Percentiles rank a stretch among this genome's conserved stretches.
These are phyloP conservation scores for Micromussa lordhowensis DNA, from an alignment of 92 coral and sea anemone species.

Conservation along the genomic window DNA sequence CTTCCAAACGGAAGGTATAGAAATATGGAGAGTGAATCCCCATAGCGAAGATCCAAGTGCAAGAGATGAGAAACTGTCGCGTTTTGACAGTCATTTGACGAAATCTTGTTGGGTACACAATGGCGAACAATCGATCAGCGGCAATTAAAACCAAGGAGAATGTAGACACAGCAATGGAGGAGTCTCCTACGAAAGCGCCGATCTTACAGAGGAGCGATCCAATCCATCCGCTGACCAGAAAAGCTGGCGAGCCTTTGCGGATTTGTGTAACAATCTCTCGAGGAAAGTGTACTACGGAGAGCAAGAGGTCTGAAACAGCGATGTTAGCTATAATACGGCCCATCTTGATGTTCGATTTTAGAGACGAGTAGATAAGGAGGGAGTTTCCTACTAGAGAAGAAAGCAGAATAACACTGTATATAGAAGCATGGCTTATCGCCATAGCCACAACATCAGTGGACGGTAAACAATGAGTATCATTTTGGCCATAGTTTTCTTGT, in stretches of 20 bases:
- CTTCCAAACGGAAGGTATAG: not conserved
- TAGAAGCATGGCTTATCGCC: too few relatives aligned
- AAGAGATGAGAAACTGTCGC: not conserved
- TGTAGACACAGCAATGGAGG: not conserved
- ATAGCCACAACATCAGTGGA: too few relatives aligned
- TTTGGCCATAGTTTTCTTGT: too few relatives aligned
- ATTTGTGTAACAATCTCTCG: not conserved
- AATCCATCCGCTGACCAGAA: not conserved
- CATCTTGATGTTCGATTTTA: not conserved
- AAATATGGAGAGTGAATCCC: not conserved
- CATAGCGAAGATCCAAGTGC: not conserved
- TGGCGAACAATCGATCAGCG: not conserved
- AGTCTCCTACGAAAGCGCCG: not conserved
- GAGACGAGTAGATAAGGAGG: not conserved
- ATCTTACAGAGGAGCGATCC: not conserved
- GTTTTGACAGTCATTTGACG: not conserved
- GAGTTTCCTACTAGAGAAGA: not conserved
- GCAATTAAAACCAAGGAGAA: not conserved
- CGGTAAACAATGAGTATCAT: too few relatives aligned
- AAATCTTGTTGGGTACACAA: not conserved
- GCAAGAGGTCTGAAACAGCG: not conserved
- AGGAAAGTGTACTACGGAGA: not conserved
- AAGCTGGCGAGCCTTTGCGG: not conserved
- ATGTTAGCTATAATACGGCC: not conserved
- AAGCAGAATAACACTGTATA: not conserved